A percentile compares a stretch with the other conserved stretches of the same genome.
Conservation (phyloP, 1,140 invertebrate species). For the Paracyclopina nana region DNA sequence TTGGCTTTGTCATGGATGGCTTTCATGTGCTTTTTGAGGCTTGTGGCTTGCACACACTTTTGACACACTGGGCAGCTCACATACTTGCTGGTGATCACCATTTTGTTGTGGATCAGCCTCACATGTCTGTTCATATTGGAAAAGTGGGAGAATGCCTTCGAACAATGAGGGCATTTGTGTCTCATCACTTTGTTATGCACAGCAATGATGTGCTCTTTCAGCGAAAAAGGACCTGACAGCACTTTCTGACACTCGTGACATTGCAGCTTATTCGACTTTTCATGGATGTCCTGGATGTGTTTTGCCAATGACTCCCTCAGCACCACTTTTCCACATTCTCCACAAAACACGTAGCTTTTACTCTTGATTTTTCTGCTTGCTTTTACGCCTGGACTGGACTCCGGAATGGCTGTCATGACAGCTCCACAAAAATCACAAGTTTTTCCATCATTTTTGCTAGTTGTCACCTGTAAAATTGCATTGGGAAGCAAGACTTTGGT, state of each 20-base stretch:
- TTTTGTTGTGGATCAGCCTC: not conserved
- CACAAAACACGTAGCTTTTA: not conserved
- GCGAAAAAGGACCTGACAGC: not conserved
- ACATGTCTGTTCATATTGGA: not conserved
- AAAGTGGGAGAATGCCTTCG: not conserved
- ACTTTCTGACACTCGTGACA: not conserved
- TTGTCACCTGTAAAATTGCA: not conserved
- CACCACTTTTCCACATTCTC: not conserved
- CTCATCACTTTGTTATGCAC: not conserved
- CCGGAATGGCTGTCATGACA: no score
- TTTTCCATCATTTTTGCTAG: not conserved
- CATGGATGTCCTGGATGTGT: not conserved
- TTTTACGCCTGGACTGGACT: no score
- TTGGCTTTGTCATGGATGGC: not conserved
- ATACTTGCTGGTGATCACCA: not conserved
- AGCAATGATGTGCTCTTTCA: not conserved
- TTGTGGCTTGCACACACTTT: not conserved
- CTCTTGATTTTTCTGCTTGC: no score
- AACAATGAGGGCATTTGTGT: not conserved
- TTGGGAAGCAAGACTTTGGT: not conserved
- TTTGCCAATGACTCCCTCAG: not conserved
- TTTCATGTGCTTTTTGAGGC: slow-evolving; percentile 1
- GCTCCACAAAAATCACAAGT: slow-evolving; percentile 2
- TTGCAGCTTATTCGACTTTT: not conserved
- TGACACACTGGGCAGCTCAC: not conserved